These are phyloP conservation scores for Nothocercus nigrocapillus DNA, from an alignment of 2,113 vertebrate species.

Conservation along the genomic window DNA sequence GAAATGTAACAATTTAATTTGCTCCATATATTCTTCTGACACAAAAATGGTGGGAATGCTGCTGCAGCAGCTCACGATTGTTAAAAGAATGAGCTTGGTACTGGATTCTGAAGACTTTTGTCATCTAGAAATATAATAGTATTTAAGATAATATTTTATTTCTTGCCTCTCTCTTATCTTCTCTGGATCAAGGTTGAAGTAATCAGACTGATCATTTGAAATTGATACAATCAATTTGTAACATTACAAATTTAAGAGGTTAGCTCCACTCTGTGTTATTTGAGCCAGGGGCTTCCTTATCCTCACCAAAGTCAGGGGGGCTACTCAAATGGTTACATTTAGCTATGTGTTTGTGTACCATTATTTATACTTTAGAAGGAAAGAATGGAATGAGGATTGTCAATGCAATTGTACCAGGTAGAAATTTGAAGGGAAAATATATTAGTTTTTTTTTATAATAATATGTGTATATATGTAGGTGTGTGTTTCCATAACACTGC, in stretches of 20 bases:
- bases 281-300: not conserved
- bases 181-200: not conserved
- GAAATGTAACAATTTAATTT: slow-evolving; percentile 38
- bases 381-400: not conserved
- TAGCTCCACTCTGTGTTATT: not conserved
- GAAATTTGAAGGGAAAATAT: not conserved
- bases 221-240: not conserved
- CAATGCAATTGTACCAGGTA: not conserved
- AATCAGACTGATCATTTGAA: not conserved
- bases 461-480: fast-evolving
- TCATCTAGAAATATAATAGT: not conserved
- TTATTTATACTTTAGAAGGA: not conserved
- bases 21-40: slow-evolving; percentile 22
- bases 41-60: not conserved
- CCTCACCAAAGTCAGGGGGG: not conserved
- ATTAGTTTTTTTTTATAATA: not conserved
- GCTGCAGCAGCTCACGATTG: not conserved
- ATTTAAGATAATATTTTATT: not conserved
- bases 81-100: not conserved
- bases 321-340: fast-evolving
- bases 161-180: not conserved
- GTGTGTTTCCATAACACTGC: not conserved
- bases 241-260: too few species aligned
- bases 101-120: not conserved
- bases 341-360: not conserved